phyloP scores from a whole-genome alignment of 2,888 invertebrate genomes.

The Eucera pruinosa region DNA sequence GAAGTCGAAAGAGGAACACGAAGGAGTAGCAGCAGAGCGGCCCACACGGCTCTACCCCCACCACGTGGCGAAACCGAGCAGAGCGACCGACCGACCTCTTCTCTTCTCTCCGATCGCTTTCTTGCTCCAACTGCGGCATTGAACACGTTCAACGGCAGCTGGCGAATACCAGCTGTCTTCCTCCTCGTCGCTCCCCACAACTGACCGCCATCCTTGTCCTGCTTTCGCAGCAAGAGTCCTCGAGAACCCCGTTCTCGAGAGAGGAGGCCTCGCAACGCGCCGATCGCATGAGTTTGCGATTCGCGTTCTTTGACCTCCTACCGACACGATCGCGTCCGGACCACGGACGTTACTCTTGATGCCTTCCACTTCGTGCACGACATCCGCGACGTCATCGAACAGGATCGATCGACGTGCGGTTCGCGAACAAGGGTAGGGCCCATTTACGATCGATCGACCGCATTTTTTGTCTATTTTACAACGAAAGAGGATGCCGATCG shows the following conservation, averaged over 20 bases:
- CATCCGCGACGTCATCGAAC: slow-evolving; percentile 46
- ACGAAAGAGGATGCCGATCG: neutral
- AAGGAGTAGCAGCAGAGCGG: slow-evolving; percentile 72
- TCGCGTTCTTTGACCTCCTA: slow-evolving; percentile 81
- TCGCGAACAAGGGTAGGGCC: slow-evolving; percentile 23
- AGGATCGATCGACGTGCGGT: slow-evolving; percentile 30
- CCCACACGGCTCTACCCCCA: slow-evolving; percentile 75
- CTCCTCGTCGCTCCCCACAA: slow-evolving; percentile 43
- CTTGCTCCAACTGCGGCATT: slow-evolving; percentile 82
- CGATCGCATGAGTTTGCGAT: slow-evolving; percentile 75
- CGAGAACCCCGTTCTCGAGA: slow-evolving; percentile 35
- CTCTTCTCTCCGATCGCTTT: slow-evolving; percentile 76
- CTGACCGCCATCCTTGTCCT: slow-evolving; percentile 40
- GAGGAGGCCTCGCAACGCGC: slow-evolving; percentile 57
- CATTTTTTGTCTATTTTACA: slow-evolving; percentile 1
- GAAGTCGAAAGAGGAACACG: slow-evolving; percentile 75
- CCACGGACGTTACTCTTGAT: slow-evolving; percentile 52
- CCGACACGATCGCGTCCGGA: slow-evolving; percentile 62
- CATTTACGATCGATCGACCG: neutral
- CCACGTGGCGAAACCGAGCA: slow-evolving; percentile 41
- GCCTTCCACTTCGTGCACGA: slow-evolving; percentile 41
- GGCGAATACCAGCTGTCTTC: slow-evolving; percentile 79
- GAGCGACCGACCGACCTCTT: slow-evolving; percentile 65
- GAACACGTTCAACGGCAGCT: slow-evolving; percentile 84
- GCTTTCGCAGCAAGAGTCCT: slow-evolving; percentile 13